phyloP scores from a whole-genome alignment of 2,888 invertebrate species.

The Serripes groenlandicus region DNA sequence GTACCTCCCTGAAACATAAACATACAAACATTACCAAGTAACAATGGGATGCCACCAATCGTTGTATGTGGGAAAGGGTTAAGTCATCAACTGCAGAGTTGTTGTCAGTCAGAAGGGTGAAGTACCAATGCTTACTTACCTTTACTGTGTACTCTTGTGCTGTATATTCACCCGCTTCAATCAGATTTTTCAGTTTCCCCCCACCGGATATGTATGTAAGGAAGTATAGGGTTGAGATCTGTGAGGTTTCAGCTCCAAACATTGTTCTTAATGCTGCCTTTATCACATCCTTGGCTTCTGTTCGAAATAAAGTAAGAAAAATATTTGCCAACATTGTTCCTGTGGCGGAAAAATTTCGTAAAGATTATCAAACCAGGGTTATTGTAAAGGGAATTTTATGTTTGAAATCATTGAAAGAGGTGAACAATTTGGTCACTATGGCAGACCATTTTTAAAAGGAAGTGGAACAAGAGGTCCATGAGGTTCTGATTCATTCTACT shows the following conservation, averaged over 20 bases:
- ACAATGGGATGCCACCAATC: not conserved
- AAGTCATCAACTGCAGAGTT: not conserved
- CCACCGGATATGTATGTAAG: conserved; percentile 83
- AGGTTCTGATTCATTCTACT: too few species aligned
- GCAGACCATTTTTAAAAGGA: too few species aligned
- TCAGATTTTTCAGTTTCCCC: conserved; percentile 80
- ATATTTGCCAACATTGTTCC: too few species aligned
- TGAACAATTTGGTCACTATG: too few species aligned
- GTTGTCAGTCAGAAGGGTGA: not conserved
- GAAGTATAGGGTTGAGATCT: conserved; percentile 85
- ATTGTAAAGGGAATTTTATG: too few species aligned
- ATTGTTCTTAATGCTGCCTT: conserved; percentile 80
- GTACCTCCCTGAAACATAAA: conserved; percentile 80
- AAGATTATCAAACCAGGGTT: too few species aligned
- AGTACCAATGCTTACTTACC: conserved; percentile 76
- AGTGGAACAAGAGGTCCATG: too few species aligned
- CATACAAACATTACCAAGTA: not conserved
- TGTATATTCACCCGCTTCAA: conserved; percentile 79
- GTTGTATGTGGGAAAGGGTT: not conserved
- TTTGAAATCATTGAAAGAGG: too few species aligned
- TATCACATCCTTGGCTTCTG: conserved; percentile 81
- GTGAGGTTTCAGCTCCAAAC: conserved; percentile 83
- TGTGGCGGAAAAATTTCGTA: too few species aligned
- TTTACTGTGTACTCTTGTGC: conserved; percentile 84
- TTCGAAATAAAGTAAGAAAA: conserved; percentile 28